phyloP scores from a whole-genome alignment of 1,140 invertebrate genomes.

The Caenorhabditis remanei region DNA sequence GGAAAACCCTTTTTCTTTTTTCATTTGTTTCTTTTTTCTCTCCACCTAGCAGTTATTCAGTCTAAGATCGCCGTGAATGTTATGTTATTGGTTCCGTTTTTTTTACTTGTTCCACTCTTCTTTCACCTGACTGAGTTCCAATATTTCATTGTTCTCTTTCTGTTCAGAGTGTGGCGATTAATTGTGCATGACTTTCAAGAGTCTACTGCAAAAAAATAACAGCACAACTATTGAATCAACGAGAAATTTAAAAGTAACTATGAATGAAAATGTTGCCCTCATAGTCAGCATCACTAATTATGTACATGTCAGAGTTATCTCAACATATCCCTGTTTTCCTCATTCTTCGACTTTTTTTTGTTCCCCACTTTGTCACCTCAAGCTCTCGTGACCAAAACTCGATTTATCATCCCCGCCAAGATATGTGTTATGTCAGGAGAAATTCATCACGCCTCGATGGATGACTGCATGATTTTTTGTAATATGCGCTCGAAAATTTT shows the following conservation, averaged over 20 bases:
- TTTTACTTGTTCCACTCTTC: slow-evolving; percentile 7
- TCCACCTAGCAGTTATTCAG: slow-evolving; percentile 10
- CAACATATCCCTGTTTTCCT: not conserved
- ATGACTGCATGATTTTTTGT: slow-evolving; percentile 50
- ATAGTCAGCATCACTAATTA: not conserved
- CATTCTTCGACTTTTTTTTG: slow-evolving; percentile 11
- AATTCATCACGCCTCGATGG: slow-evolving; percentile 32
- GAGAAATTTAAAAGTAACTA: not conserved
- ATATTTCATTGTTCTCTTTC: slow-evolving; percentile 24
- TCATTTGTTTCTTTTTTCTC: slow-evolving; percentile 28
- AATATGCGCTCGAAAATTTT: slow-evolving; percentile 14
- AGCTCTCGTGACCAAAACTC: slow-evolving; percentile 45
- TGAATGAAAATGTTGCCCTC: not conserved
- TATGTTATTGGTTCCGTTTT: slow-evolving; percentile 8
- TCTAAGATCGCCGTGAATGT: slow-evolving; percentile 25
- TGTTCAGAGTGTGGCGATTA: not conserved
- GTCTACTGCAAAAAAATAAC: not conserved
- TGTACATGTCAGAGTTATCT: slow-evolving; percentile 35
- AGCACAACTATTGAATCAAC: not conserved
- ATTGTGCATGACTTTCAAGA: not conserved
- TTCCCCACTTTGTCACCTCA: slow-evolving; percentile 10
- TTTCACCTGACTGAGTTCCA: slow-evolving; percentile 48
- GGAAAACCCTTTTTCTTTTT: slow-evolving; percentile 28
- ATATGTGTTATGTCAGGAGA: slow-evolving; percentile 42
- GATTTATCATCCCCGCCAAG: slow-evolving; percentile 24